phyloP scores from a whole-genome alignment of 2,888 invertebrate species.

The Tineola bisselliella region DNA sequence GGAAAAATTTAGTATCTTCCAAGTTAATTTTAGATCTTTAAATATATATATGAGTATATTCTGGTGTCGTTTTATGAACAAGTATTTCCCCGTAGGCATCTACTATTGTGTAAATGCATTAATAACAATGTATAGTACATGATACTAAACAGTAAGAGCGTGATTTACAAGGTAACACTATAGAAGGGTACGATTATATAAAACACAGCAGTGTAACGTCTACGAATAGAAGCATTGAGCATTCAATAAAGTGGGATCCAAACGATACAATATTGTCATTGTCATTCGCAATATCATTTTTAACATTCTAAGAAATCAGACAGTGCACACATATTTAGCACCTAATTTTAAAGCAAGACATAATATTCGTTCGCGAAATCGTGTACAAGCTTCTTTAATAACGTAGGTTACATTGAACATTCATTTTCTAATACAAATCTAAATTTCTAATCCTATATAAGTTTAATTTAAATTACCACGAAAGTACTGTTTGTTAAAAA shows the following conservation, averaged over 20 bases:
- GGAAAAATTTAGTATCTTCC: too few relatives aligned
- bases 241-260: constrained; percentile 1
- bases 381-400: constrained; percentile 2
- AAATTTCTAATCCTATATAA: neutral
- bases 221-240: constrained; percentile 8
- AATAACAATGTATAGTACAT: neutral
- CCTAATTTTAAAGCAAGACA: constrained; percentile 50
- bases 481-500: too few relatives aligned
- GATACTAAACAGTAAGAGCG: neutral
- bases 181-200: neutral
- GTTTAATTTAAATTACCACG: neutral
- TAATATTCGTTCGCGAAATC: constrained; percentile 23
- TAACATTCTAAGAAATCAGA: constrained; percentile 2
- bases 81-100: too few relatives aligned
- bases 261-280: constrained; percentile 12
- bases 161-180: neutral
- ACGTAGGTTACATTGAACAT: constrained; percentile 5
- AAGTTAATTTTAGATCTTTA: too few relatives aligned
- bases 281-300: constrained; percentile 12
- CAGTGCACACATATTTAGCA: constrained; percentile 32
- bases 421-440: constrained; percentile 3
- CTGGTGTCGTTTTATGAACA: neutral
- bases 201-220: neutral
- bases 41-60: too few relatives aligned
- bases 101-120: neutral